A percentile compares a stretch with the other conserved stretches of the same genome.
These are phyloP conservation scores for Phaonia tiefii DNA, from an alignment of 2,888 invertebrate species.

Conservation along the genomic window DNA sequence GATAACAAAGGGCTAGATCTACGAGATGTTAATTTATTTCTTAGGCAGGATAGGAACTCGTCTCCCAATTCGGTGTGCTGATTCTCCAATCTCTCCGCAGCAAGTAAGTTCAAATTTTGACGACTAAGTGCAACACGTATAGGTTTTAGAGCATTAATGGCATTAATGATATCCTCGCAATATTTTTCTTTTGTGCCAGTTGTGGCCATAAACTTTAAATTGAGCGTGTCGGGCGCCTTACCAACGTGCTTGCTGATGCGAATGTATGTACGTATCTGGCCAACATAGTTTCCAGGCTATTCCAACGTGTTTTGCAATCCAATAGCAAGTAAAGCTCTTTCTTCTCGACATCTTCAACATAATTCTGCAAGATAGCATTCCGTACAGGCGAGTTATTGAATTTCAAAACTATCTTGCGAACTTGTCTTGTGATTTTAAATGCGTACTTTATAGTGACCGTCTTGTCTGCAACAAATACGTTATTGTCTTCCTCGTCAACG, in stretches of 20 bases:
- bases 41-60: too few species aligned
- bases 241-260: not conserved
- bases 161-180: not conserved
- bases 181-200: conserved; percentile 4
- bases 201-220: not conserved
- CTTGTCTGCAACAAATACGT: not conserved
- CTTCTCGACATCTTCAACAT: too few species aligned
- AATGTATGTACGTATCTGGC: too few species aligned
- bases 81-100: too few species aligned
- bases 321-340: too few species aligned
- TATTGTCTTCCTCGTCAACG: not conserved
- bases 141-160: conserved; percentile 1
- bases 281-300: too few species aligned
- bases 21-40: too few species aligned
- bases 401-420: conserved; percentile 4
- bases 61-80: too few species aligned
- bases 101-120: not conserved
- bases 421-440: not conserved
- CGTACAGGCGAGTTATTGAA: not conserved
- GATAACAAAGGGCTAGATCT: too few species aligned
- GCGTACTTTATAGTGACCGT: conserved; percentile 1
- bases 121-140: conserved; percentile 4
- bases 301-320: conserved; percentile 3
- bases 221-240: not conserved
- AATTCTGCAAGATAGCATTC: too few species aligned